A percentile compares a stretch with the other conserved stretches of the same genome.
These are phyloP conservation scores for Sipha flava DNA, from an alignment of 1,140 invertebrate genomes.

Conservation along the genomic window DNA sequence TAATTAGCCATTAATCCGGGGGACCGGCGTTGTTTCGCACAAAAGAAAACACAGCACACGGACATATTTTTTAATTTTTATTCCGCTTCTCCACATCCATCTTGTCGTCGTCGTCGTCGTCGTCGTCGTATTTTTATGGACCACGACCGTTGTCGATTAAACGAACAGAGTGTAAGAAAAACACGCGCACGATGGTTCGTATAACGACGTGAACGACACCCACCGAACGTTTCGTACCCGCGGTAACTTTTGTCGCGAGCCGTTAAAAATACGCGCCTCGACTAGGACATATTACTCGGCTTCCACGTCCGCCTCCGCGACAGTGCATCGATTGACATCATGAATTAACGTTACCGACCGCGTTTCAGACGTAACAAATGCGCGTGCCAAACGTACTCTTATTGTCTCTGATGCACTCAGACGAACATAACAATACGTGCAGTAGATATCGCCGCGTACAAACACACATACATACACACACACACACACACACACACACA, in stretches of 20 bases:
- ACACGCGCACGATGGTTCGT: background rate
- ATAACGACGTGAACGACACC: no score
- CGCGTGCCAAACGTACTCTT: background rate
- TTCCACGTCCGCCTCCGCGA: background rate
- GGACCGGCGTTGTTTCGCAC: slow-evolving; percentile 25
- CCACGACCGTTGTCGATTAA: slow-evolving; percentile 17
- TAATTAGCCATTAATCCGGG: slow-evolving; percentile 30
- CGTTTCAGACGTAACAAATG: background rate
- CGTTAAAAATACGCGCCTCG: background rate
- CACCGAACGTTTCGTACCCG: background rate
- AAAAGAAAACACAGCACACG: background rate
- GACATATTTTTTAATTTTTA: background rate
- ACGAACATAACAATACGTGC: background rate
- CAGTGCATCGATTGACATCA: slow-evolving; percentile 7
- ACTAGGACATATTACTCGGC: background rate
- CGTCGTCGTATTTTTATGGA: slow-evolving; percentile 11
- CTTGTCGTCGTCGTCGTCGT: background rate
- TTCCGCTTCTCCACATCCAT: background rate
- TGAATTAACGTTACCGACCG: slow-evolving; percentile 1
- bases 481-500: no score
- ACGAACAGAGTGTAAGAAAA: background rate
- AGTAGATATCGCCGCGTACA: background rate
- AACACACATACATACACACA: background rate
- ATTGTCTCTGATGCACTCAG: background rate
- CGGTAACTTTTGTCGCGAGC: background rate